Percentiles rank a stretch among this genome's conserved stretches.
phyloP scores from a whole-genome alignment of 2,888 invertebrate genomes.

The Nomada hirtipes region DNA sequence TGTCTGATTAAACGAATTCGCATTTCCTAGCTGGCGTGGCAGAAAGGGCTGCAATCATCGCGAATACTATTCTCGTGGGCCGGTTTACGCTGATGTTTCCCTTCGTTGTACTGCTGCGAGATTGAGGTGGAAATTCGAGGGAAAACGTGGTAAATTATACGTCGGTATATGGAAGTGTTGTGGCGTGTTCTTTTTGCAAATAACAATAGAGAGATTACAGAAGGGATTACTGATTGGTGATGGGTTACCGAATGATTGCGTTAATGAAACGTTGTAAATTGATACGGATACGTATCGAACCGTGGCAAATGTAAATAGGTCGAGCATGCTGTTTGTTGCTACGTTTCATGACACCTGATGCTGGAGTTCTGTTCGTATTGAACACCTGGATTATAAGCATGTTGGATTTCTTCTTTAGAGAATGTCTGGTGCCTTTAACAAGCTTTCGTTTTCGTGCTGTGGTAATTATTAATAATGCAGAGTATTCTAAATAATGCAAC shows the following conservation, averaged over 20 bases:
- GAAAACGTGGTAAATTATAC: too few species aligned
- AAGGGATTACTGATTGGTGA: too few species aligned
- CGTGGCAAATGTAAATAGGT: background rate
- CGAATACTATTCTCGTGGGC: background rate
- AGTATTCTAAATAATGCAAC: too few species aligned
- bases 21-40: background rate
- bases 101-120: too few species aligned
- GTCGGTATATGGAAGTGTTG: background rate
- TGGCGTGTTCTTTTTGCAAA: background rate
- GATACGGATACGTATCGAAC: background rate
- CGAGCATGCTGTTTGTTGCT: background rate
- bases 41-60: background rate
- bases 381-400: background rate
- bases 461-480: too few species aligned
- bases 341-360: background rate
- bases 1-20: constrained; percentile 14
- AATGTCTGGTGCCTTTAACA: too few species aligned
- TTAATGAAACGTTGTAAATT: constrained; percentile 14
- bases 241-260: background rate
- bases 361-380: constrained; percentile 3
- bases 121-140: too few species aligned
- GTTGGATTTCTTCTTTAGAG: background rate
- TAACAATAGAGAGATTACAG: too few species aligned
- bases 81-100: too few species aligned
- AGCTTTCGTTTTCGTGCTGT: too few species aligned